These are phyloP conservation scores for Chromobotia macracanthus DNA, from an alignment of 2,797 vertebrate species.

Conservation along the genomic window DNA sequence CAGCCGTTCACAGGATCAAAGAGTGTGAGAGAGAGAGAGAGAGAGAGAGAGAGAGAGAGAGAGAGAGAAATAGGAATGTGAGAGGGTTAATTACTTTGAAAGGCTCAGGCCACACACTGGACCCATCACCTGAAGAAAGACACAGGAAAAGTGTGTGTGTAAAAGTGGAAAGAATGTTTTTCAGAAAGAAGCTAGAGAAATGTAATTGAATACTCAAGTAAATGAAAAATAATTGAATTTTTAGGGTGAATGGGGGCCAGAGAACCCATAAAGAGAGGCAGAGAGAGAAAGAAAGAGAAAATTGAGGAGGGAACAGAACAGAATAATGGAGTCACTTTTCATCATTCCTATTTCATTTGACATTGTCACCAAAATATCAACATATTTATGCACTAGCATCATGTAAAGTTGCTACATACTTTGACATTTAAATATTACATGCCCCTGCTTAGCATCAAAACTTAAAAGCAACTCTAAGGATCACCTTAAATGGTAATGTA, in stretches of 20 bases:
- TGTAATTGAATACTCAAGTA: slow-evolving; percentile 48
- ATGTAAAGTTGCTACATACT: background rate
- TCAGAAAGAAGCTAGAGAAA: slow-evolving; percentile 45
- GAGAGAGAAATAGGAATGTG: slow-evolving; percentile 52
- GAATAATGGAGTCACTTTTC: slow-evolving; percentile 67
- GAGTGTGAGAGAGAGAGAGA: slow-evolving; percentile 59
- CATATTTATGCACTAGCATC: background rate
- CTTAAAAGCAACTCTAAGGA: background rate
- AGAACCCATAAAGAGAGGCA: slow-evolving; percentile 20
- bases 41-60: slow-evolving; percentile 45
- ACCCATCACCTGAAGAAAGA: slow-evolving; percentile 55
- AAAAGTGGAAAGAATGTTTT: slow-evolving; percentile 46
- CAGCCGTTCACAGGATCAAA: slow-evolving; percentile 53
- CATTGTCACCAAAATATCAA: slow-evolving; percentile 27
- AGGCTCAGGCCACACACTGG: slow-evolving; percentile 48
- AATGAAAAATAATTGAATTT: slow-evolving; percentile 49
- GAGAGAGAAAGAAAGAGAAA: slow-evolving; percentile 15
- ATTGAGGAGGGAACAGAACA: slow-evolving; percentile 46
- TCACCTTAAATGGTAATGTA: background rate
- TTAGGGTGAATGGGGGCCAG: slow-evolving; percentile 35
- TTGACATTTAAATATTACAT: background rate
- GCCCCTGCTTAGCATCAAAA: background rate
- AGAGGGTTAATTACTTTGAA: slow-evolving; percentile 53
- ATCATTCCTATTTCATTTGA: slow-evolving; percentile 55
- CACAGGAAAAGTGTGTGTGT: slow-evolving; percentile 51